These are phyloP conservation scores for Apotomis betuletana DNA, from an alignment of 2,888 invertebrate species.

Conservation along the genomic window DNA sequence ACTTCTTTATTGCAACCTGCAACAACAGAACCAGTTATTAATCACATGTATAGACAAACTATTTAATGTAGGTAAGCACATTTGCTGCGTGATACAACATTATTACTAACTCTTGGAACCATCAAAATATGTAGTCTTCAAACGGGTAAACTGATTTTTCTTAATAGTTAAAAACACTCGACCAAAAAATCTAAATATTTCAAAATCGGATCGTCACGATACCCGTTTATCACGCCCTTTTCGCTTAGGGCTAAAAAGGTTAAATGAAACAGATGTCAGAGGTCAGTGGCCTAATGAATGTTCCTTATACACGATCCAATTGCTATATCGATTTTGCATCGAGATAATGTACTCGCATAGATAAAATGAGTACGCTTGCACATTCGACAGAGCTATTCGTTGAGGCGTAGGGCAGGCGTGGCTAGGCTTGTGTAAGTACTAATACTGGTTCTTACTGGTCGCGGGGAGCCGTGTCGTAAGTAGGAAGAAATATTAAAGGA, in stretches of 20 bases:
- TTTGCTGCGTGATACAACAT: constrained; percentile 20
- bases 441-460: constrained; percentile 62
- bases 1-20: constrained; percentile 67
- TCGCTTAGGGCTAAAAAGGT: constrained; percentile 51
- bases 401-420: constrained; percentile 58
- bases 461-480: constrained; percentile 50
- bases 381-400: constrained; percentile 46
- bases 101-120: constrained; percentile 10
- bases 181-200: too few species aligned
- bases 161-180: too few species aligned
- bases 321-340: constrained; percentile 60
- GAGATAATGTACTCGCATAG: constrained; percentile 51
- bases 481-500: constrained; percentile 59
- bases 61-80: constrained; percentile 23
- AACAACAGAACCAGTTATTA: constrained; percentile 56
- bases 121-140: too few species aligned
- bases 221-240: too few species aligned
- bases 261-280: constrained; percentile 56
- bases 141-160: too few species aligned
- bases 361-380: constrained; percentile 54
- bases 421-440: constrained; percentile 56
- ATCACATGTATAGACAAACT: constrained; percentile 29
- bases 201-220: too few species aligned
- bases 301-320: constrained; percentile 55
- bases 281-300: constrained; percentile 62